A percentile compares a stretch with the other conserved stretches of the same genome.
These are phyloP conservation scores for Tamandua tetradactyla DNA, from an alignment of 2,797 vertebrate species.

Conservation along the genomic window DNA sequence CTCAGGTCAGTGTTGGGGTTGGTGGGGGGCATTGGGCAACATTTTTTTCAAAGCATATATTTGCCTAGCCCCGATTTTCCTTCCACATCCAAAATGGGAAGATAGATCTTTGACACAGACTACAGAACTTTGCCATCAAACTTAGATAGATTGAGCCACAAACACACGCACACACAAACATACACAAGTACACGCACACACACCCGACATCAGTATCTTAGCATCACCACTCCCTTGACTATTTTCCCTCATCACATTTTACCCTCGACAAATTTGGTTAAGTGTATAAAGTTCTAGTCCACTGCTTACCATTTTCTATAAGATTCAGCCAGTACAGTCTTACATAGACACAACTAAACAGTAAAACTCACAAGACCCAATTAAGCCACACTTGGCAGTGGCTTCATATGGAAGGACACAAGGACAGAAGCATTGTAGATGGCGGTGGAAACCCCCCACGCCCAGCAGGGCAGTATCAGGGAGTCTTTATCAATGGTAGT, in stretches of 20 bases:
- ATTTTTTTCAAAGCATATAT: background rate
- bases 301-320: background rate
- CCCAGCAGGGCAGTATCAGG: background rate
- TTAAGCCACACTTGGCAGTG: background rate
- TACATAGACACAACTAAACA: background rate
- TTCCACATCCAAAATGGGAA: background rate
- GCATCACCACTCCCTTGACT: background rate
- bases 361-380: background rate
- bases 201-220: background rate
- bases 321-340: background rate
- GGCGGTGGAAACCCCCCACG: too few relatives aligned
- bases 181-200: too few relatives aligned
- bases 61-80: background rate
- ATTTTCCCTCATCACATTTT: background rate
- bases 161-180: too few relatives aligned
- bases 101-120: background rate
- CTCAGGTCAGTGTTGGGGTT: background rate
- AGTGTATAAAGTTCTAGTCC: background rate
- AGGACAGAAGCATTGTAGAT: background rate
- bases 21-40: background rate
- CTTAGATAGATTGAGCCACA: background rate
- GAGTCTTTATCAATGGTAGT: background rate
- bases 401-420: background rate
- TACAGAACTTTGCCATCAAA: background rate
- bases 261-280: background rate